Base-by-base conservation (phyloP, 2,113 vertebrate species). In the Antechinus flavipes region DNA sequence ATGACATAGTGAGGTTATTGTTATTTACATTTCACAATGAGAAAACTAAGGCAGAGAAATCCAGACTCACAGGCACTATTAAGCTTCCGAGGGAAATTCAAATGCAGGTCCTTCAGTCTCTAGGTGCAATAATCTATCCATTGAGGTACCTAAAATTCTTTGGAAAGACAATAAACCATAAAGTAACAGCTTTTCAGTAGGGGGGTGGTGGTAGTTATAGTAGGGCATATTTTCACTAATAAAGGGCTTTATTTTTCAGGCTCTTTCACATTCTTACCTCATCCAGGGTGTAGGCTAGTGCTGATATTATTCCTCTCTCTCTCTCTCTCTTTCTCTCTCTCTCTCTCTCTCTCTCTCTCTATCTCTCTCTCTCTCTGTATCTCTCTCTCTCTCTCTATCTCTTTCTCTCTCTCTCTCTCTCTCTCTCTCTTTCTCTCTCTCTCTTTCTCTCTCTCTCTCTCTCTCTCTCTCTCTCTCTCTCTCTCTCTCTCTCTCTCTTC, bases 181-280 rank as follows among this genome's bases (percentile, higher is more conserved):
- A 30, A 68, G 27, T 35, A 14, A 35, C 4, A 76, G 14, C 68
- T 76, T n/a, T 76, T 76, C 35, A n/a, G 4, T 76, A 14, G 54
- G 16, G 35, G 42, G 42, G 42, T 42, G 42, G 4, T 76, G 12
- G 58, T 30, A 27, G 30, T 68, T 30, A 55, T 55, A 23, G 54
- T 55, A 10, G 30, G 27, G 11, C 19, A 91, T 90, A 54, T 97
- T 94, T 91, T 54, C 93, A 91, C 49, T 53, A 90, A 49, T 1
- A 58, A 55, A 91, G 23, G 10, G 19, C 89, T 92, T 53, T 91
- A 26, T 49, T 94, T 91, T 58, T 53, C 91, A 91, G 90, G 30
- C 25, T 9, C 84, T 61, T 93, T 50, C 8, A 96, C 61, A 46
- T 24, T 53, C 76, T 24, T 2, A 49, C 19, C 54, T 42, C 24